A percentile compares a stretch with the other conserved stretches of the same genome.
These are phyloP conservation scores for Mastigias papua DNA, from an alignment of 30 jellyfish, hydroid and myxozoan species.

Conservation along the genomic window DNA sequence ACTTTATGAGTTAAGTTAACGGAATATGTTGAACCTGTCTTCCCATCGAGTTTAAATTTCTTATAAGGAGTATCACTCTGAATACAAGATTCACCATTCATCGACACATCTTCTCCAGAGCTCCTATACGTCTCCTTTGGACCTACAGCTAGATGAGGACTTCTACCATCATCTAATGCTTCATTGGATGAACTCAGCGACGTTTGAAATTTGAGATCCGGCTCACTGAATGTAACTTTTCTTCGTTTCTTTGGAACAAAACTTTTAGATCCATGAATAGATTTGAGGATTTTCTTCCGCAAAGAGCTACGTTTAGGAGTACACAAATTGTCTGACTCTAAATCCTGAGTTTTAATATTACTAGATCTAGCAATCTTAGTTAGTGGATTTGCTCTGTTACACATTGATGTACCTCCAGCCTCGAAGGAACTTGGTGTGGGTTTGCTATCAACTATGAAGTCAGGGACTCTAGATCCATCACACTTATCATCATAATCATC, in stretches of 20 bases:
- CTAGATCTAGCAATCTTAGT: too few species aligned
- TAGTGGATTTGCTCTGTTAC: background rate
- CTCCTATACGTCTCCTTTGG: background rate
- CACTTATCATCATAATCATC: background rate
- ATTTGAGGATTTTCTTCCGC: background rate
- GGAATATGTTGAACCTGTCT: background rate
- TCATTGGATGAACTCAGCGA: background rate
- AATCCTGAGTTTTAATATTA: background rate
- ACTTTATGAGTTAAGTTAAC: background rate
- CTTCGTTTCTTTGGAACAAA: conserved; percentile 17
- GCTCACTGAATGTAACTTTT: conserved; percentile 3
- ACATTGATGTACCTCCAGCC: background rate
- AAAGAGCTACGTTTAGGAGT: conserved; percentile 1
- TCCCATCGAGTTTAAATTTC: background rate
- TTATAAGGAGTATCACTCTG: background rate
- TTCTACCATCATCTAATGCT: background rate
- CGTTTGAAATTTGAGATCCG: background rate
- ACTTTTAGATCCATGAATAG: conserved; percentile 14
- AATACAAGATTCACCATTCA: background rate
- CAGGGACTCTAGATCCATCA: background rate
- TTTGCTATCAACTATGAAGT: too few species aligned
- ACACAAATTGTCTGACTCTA: background rate
- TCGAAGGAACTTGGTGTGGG: too few species aligned
- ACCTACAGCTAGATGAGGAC: background rate
- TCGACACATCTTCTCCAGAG: background rate